Percentiles rank a stretch among this genome's conserved stretches.
Conservation (phyloP, 2,797 vertebrate genomes). For the Cossypha polioptera region DNA sequence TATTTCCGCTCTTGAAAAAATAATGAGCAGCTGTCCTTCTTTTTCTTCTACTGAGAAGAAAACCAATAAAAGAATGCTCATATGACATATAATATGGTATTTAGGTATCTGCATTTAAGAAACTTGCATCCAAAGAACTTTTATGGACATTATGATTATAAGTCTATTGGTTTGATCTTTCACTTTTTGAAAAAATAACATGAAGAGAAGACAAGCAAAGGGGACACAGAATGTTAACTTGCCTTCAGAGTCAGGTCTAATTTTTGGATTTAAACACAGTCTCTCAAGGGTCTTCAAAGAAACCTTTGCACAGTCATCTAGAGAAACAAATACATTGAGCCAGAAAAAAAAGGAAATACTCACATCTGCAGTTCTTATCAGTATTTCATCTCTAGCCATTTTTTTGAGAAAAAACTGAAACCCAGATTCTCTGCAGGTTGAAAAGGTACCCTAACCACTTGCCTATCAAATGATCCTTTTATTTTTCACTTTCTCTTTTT, state of each 20-base stretch:
- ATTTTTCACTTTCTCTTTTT: neutral
- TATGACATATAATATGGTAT: neutral
- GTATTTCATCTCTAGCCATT: neutral
- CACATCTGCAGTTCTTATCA: neutral
- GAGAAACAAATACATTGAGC: neutral
- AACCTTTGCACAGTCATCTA: neutral
- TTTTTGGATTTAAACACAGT: slow-evolving; percentile 3
- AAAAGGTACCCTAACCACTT: neutral
- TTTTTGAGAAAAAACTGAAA: neutral
- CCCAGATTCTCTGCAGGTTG: neutral
- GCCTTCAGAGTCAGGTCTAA: neutral
- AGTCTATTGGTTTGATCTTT: neutral
- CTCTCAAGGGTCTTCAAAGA: neutral
- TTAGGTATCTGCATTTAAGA: neutral
- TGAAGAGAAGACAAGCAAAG: neutral
- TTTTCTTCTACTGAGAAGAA: neutral
- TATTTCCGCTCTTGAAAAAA: neutral
- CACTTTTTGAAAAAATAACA: neutral
- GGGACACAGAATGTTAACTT: neutral
- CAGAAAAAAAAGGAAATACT: neutral
- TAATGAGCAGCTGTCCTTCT: neutral
- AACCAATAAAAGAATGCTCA: neutral
- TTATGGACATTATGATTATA: neutral
- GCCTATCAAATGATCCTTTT: neutral
- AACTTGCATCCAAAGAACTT: neutral